Evolutionary conservation across 2,888 invertebrate species (phyloP), one percentile per base, ranked within the genome.

Genomic region (Andrena bucephala): DNA sequence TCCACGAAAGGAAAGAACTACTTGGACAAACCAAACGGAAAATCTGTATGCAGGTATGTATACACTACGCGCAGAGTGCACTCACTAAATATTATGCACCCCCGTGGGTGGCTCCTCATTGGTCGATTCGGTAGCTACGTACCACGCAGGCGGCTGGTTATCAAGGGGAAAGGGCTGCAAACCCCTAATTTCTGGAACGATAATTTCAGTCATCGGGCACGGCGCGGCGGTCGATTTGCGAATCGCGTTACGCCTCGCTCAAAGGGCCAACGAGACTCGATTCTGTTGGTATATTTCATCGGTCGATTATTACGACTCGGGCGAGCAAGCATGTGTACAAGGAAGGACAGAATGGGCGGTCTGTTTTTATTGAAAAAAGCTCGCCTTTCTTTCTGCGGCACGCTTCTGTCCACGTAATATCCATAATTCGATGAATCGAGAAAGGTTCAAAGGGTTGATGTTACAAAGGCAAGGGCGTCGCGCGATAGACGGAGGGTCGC

Each of bases 41-140:
- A 67, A 73, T 77, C 42, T 60, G 42, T 59, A 57, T 48, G 72
- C 42, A 57, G 20, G 36, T 73, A 62, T 67, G 36, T 73, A 57
- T 63, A 59, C 36, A 54, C n/a, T 42, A 36, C 24, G 36, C 29
- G 42, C 77, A 52, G 54, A 50, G 67, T 71, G 65, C 71, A 67
- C 63, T 77, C 48, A 65, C 76, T 85, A 83, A 86, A 89, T 89
- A 90, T 91, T 91, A 91, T 91, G 88, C 90, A 91, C 91, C 90
- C 90, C 69, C 29, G 70, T 36, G 27, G 67, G 50, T 24, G 20
- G 29, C 67, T 52, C 48, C 50, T 83, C 70, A 82, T 84, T 85
- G 85, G 85, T 89, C 87, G 85, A 90, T 86, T 80, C 33, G 79
- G n/a, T 59, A 68, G 75, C 66, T 81, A 65, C 67, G 70, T 69